Evolutionary conservation across 2,113 vertebrate genomes (phyloP), one percentile per base, ranked within the genome.

Genomic region (Atractosteus spatula): DNA sequence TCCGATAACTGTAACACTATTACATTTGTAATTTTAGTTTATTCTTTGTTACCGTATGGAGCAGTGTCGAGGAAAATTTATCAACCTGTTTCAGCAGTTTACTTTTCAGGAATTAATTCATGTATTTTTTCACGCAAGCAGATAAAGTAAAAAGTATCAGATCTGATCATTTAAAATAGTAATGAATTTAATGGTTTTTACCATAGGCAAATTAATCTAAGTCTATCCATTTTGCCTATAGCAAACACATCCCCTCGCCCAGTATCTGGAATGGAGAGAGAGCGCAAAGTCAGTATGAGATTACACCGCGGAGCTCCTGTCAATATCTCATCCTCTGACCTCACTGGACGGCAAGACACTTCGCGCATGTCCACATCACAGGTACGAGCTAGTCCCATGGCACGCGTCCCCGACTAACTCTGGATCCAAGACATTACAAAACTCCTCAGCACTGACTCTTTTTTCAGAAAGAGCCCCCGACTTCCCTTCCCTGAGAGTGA

Each of bases 291-390:
- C 84, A 97, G 96, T 87, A 97, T 98, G 96, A 87, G 96, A 74
- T 89, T 98, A 82, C 96, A 98, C 87, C 95, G 96, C 0, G 94
- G 95, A 0, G 94, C 96, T 71, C 95, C 96, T 0, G 95, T 97
- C 82, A 98, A 98, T 77, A 90, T 96, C 75, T 98, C 96, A 0
- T 97, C 96, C 0, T 97, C 96, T 7, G 96, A 98, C 77, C 86
- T 97, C 82, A 97, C 96, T 0, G 96, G 95, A 79, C 92, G 95
- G 66, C 96, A 97, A 86, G 96, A 98, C 81, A 93, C 95, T 76
- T 97, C 95, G 47, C 95, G 94, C 90, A 97, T 97, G 96, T 97
- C 96, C 86, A 97, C 96, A 79, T 98, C 96, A 62, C 96, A 98
- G 95, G 96, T 98, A 94, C 61, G 85, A 14, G 11, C 78, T 29